These are phyloP conservation scores for Ispidina lecontei DNA, from an alignment of 2,797 vertebrate genomes.

Conservation along the genomic window DNA sequence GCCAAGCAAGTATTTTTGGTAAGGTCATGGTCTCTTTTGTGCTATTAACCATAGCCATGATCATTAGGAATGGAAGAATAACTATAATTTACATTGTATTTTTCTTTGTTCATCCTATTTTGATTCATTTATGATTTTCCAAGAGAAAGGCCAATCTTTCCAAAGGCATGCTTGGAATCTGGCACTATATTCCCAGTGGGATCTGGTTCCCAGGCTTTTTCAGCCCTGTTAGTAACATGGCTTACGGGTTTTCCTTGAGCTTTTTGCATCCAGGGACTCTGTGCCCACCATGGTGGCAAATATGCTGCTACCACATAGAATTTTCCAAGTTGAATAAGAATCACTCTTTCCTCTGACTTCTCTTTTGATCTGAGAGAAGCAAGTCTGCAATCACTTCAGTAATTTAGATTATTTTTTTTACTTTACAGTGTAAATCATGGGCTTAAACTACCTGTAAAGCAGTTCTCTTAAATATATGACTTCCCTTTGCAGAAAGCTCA, in stretches of 20 bases:
- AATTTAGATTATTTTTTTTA: not conserved
- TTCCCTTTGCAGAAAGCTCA: not conserved
- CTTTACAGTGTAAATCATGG: not conserved
- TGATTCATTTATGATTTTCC: not conserved
- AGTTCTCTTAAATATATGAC: not conserved
- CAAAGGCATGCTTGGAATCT: not conserved
- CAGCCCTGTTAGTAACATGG: not conserved
- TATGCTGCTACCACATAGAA: not conserved
- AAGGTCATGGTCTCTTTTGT: not conserved
- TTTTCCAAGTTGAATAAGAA: not conserved
- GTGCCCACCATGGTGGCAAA: not conserved
- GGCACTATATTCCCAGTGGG: not conserved
- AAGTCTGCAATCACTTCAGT: not conserved
- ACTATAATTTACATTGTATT: not conserved
- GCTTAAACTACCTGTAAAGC: not conserved
- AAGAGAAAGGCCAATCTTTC: not conserved
- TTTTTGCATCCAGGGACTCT: not conserved
- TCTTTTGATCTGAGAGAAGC: not conserved
- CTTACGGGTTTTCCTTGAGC: not conserved
- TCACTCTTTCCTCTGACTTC: not conserved
- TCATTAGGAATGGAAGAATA: not conserved
- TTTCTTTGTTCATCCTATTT: not conserved
- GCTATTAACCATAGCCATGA: not conserved
- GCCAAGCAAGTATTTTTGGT: not conserved
- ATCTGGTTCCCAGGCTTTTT: not conserved